A percentile compares a stretch with the other conserved stretches of the same genome.
These are phyloP conservation scores for Drosophila micromelanica DNA, from an alignment of 1,140 invertebrate genomes.

Conservation along the genomic window DNA sequence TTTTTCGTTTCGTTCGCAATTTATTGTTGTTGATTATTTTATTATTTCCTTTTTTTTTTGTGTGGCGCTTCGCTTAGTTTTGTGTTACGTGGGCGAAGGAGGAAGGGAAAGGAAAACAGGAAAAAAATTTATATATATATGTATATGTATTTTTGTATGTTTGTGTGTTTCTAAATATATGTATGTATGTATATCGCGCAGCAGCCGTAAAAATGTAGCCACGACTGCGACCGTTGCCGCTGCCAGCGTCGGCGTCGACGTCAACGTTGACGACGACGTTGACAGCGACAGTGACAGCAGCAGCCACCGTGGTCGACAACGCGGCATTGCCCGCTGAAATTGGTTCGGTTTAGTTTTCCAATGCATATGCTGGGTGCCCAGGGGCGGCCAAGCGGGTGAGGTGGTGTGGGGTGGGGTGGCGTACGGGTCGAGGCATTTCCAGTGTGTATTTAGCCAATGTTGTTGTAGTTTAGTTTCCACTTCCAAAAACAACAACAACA, in stretches of 20 bases:
- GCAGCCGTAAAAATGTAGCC: not conserved
- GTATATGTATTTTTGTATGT: conserved; percentile 5
- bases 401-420: not conserved
- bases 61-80: conserved; percentile 8
- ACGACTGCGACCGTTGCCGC: not conserved
- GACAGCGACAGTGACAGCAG: conserved; percentile 7
- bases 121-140: conserved; percentile 8
- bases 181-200: conserved; percentile 6
- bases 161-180: conserved; percentile 11
- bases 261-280: conserved; percentile 10
- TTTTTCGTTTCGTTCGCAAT: conserved; percentile 34
- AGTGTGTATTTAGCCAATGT: conserved; percentile 80
- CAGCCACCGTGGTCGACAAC: conserved; percentile 11
- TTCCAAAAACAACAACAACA: conserved; percentile 49
- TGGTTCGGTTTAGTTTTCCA: conserved; percentile 64
- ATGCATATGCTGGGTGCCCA: conserved; percentile 59
- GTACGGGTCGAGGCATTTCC: conserved; percentile 57
- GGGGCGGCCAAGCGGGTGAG: not conserved
- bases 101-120: conserved; percentile 12
- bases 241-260: conserved; percentile 1
- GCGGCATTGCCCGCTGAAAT: conserved; percentile 30
- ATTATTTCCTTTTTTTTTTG: conserved; percentile 9
- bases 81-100: conserved; percentile 5
- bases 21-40: conserved; percentile 21
- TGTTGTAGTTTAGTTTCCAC: conserved; percentile 73